Base-by-base conservation (phyloP, 2,888 invertebrate species). In the Mythimna impura region DNA sequence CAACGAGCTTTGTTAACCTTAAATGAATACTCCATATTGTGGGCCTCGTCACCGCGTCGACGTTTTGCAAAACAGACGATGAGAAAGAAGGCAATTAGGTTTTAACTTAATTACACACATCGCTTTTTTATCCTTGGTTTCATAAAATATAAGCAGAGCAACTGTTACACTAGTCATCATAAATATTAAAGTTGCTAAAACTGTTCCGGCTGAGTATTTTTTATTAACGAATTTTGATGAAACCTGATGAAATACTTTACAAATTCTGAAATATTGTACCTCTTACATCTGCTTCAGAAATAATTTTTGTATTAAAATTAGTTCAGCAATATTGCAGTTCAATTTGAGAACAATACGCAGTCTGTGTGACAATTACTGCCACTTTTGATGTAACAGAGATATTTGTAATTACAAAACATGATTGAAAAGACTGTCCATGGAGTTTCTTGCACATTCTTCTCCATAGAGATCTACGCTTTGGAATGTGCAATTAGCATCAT, bases 171-270 rank as follows among this genome's bases (percentile, higher is more conserved):
- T 61, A 40, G n/a, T 62, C 34, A 57, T 73, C 71, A 65, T 81
- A 79, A 79, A 82, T 78, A 65, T 60, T 60, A 73, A 62, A 58
- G 74, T 82, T 80, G 74, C 74, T 65, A 55, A 78, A 70, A 82
- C 10, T 70, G 82, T 80, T 80, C 64, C 74, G 30, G 55, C 30
- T 66, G 64, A 71, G 82, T 55, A 71, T 66, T 66, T 78, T 79
- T 70, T 65, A 80, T 43, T 30, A 74, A 74, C 57, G 17, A 60
- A 73, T 30, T 77, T 69, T 81, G 22, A 70, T 66, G 70, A 67
- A 81, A 76, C 30, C n/a, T 61, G n/a, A 20, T 20, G 80, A 63
- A 81, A 69, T 54, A 52, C 8, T 76, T 67, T 22, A 80, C 7
- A 63, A 22, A 57, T 57, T 81, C 22, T 66, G 68, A 65, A 62